These are phyloP conservation scores for Loxodonta africana DNA, from an alignment of 2,113 vertebrate genomes.

Conservation along the genomic window DNA sequence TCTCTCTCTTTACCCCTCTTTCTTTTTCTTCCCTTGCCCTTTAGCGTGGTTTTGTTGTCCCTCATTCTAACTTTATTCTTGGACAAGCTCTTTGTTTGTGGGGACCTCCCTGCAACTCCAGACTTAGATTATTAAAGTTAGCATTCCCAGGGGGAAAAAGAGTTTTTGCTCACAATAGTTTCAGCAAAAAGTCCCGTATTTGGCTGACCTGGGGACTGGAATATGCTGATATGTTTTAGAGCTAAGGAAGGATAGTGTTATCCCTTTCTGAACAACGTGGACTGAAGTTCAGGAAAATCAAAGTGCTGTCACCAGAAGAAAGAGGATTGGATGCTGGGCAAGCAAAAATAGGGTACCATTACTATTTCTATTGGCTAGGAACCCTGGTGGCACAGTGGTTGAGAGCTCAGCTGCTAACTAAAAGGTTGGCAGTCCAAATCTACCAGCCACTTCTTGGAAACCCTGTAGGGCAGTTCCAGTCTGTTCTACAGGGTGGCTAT, in stretches of 20 bases:
- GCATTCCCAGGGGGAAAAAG: not conserved
- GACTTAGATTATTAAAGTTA: not conserved
- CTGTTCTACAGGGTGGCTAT: too few relatives aligned
- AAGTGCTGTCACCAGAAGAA: not conserved
- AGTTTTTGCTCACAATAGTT: constrained; percentile 7
- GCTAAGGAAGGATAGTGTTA: too few relatives aligned
- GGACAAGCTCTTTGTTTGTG: not conserved
- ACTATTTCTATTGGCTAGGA: not conserved
- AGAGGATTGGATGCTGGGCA: not conserved
- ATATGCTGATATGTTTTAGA: not conserved
- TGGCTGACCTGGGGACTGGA: not conserved
- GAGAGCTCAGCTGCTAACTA: too few relatives aligned
- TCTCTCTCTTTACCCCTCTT: accelerated
- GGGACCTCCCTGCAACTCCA: not conserved
- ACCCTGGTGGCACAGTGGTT: too few relatives aligned
- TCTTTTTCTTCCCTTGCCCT: too few relatives aligned
- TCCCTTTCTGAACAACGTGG: not conserved
- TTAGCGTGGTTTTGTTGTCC: not conserved
- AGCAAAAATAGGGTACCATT: not conserved
- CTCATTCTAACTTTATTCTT: not conserved
- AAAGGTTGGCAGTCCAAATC: too few relatives aligned
- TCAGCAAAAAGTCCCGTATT: not conserved
- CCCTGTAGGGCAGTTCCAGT: too few relatives aligned
- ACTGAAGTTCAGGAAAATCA: not conserved
- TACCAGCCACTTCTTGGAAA: too few relatives aligned